Conservation (phyloP, 2,888 invertebrate species). For the Eudasyphora cyanicolor region DNA sequence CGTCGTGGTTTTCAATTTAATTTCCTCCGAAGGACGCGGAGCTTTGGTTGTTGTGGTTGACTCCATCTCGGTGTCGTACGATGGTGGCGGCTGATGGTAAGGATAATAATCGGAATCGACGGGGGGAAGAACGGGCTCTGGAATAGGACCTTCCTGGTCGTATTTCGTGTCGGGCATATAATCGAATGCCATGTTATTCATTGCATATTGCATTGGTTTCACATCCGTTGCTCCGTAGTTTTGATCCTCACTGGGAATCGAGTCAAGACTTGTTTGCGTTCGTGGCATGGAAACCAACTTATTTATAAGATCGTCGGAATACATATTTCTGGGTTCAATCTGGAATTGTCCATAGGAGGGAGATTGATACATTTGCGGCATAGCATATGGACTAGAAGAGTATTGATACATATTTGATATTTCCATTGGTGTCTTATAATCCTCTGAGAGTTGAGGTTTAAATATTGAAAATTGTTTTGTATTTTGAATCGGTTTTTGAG, state of each 20-base stretch:
- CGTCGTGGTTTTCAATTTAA: not conserved
- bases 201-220: not conserved
- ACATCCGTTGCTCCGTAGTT: not conserved
- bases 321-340: not conserved
- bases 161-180: not conserved
- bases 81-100: not conserved
- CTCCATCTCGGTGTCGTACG: not conserved
- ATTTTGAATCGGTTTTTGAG: not conserved
- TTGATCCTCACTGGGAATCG: not conserved
- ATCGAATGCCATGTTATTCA: conserved; percentile 9
- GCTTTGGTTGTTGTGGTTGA: not conserved
- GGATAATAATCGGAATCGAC: not conserved
- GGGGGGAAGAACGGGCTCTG: not conserved
- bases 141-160: not conserved
- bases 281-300: conserved; percentile 18
- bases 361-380: not conserved
- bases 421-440: conserved; percentile 52
- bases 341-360: not conserved
- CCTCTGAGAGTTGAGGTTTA: not conserved
- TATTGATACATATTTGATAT: conserved; percentile 58
- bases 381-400: not conserved
- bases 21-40: not conserved
- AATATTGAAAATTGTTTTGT: conserved; percentile 22
- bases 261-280: not conserved
- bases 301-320: not conserved